Evolutionary conservation across 2,888 invertebrate species (phyloP).

Genomic region (Tetanocera ferruginea): DNA sequence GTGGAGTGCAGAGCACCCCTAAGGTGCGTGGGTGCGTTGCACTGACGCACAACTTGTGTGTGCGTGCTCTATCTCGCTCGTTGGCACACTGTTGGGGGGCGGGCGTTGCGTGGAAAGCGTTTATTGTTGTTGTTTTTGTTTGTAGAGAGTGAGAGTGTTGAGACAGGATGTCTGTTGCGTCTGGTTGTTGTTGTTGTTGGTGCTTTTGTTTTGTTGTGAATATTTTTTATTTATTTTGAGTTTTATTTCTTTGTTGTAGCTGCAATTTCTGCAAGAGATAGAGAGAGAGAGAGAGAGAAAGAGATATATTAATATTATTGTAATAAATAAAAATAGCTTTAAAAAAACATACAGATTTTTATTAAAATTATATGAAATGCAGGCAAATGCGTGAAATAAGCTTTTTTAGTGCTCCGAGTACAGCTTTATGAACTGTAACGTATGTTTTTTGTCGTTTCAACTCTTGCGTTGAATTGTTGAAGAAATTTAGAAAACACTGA

Average conservation of each 20-base stretch:
- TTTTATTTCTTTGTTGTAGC: background rate
- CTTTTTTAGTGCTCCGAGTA: background rate
- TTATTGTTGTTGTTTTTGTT: constrained; percentile 8
- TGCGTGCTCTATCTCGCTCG: no score
- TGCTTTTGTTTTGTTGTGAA: constrained; percentile 21
- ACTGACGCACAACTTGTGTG: no score
- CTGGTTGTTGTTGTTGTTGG: constrained; percentile 35
- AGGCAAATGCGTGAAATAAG: background rate
- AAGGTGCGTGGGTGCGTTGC: background rate
- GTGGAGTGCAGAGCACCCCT: background rate
- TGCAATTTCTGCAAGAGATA: constrained; percentile 5
- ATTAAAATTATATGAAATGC: background rate
- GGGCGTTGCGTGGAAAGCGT: background rate
- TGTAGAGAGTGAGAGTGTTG: constrained; percentile 14
- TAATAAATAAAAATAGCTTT: no score
- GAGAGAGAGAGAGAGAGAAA: constrained; percentile 19
- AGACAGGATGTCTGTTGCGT: constrained; percentile 52
- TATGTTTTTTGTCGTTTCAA: no score
- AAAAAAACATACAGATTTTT: no score
- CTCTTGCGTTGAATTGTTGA: no score
- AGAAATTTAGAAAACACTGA: no score
- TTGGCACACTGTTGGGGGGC: no score
- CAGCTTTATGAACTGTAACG: background rate
- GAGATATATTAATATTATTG: no score
- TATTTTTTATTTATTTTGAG: background rate